Conservation (phyloP, 1,140 invertebrate species). For the Drosophila navojoa region DNA sequence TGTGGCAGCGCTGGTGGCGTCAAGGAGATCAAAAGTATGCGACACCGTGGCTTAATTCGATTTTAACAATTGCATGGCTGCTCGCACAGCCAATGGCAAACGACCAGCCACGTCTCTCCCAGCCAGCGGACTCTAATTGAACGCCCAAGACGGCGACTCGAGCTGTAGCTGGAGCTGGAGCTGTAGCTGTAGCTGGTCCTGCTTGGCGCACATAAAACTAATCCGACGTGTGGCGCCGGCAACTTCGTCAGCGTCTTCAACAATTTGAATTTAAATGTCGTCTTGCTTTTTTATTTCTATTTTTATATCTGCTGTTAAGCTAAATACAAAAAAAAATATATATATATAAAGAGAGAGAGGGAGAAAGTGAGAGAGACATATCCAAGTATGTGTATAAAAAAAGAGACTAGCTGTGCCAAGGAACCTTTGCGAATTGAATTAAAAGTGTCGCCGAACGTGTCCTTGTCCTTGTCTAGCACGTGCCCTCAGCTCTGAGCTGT, state of each 20-base stretch:
- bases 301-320: conserved; percentile 58
- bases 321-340: conserved; percentile 37
- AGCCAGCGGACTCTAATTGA: conserved; percentile 61
- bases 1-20: conserved; percentile 49
- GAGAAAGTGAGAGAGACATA: conserved; percentile 25
- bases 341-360: conserved; percentile 37
- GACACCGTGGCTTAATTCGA: conserved; percentile 82
- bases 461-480: conserved; percentile 27
- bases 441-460: conserved; percentile 66
- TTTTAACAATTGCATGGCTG: conserved; percentile 76
- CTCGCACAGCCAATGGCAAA: conserved; percentile 71
- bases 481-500: not conserved
- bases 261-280: conserved; percentile 81
- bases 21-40: conserved; percentile 81
- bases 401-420: conserved; percentile 36
- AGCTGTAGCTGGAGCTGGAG: not conserved
- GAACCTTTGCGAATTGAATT: conserved; percentile 79
- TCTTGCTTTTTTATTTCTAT: conserved; percentile 50
- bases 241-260: conserved; percentile 74
- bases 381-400: conserved; percentile 23
- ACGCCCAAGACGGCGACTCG: conserved; percentile 40
- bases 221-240: conserved; percentile 79
- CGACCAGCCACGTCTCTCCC: conserved; percentile 26
- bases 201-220: conserved; percentile 75
- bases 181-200: conserved; percentile 14